Evolutionary conservation across 2,888 invertebrate species (phyloP), one percentile per base, ranked within the genome.

Genomic region (Clostera curtula): DNA sequence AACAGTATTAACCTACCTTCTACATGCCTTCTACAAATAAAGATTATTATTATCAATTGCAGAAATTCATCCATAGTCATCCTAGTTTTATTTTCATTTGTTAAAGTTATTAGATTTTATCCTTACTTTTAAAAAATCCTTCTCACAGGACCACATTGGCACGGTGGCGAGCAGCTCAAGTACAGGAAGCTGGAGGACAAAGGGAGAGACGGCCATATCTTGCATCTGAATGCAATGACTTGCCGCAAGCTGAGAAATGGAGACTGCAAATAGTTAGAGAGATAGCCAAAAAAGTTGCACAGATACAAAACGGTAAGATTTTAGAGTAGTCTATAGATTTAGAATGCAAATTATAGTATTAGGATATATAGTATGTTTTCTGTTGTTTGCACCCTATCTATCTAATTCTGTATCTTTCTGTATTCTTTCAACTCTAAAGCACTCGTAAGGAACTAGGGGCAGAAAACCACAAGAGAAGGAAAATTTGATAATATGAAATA

Each of bases 271-370:
- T 99, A 34, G 95, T 99, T 29, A 86, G 97, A 30, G 99, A 99
- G 77, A 93, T 99, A 19, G 96, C 98, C 0, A 95, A 97, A 62
- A 99, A 99, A 85, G 98, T 99, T 0, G 95, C 98, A 1, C 97
- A 98, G 74, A 99, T 99, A 65, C 99, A 99, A 70, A 98, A 98
- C 79, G 96, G 93, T 92, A 52, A 41, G 55, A 38, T 24, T 12
- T 10, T 11, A 11, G 12, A n/a, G 6, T 20, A 17, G 22, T n/a
- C n/a, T n/a, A n/a, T n/a, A n/a, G n/a, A n/a, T n/a, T n/a, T n/a
- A n/a, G n/a, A n/a, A n/a, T n/a, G n/a, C n/a, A n/a, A n/a, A n/a
- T n/a, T n/a, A n/a, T n/a, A n/a, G n/a, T n/a, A n/a, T n/a, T n/a
- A n/a, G n/a, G n/a, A n/a, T n/a, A n/a, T n/a, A n/a, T n/a, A n/a